Base-by-base conservation (phyloP, 2,113 vertebrate species). In the Urocynchramus pylzowi region DNA sequence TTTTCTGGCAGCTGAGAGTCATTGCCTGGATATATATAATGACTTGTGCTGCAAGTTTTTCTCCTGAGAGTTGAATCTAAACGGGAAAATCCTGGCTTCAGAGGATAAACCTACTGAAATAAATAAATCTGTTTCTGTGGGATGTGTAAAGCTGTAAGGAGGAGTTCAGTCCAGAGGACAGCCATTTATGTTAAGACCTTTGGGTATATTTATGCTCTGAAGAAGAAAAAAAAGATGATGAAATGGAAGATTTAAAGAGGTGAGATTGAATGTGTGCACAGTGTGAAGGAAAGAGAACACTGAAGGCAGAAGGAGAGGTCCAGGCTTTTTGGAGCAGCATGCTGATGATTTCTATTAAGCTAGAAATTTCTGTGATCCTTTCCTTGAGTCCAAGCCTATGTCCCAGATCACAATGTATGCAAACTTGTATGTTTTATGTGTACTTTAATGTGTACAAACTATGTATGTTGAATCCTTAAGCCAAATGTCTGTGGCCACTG, bases 1-100 rank as follows among this genome's bases (percentile, higher is more conserved):
- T 97, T 96, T 98, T 97, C 97, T 97, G 97, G 95, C 97, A 97
- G 98, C 97, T 97, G 88, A 95, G 80, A 81, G 56, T 88, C 96
- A 94, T 96, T 93, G 93, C 96, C 80, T 97, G 89, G 73, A 74
- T 96, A 70, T 85, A 61, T 91, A 91, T 95, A 96, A 94, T 84
- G 95, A 93, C 84, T 97, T 33, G 2, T 89, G 86, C 47, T 89
- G 60, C 56, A 95, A 91, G 71, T 71, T 95, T 87, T 89, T 91
- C 91, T 97, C 88, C 87, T 90, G 94, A 96, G 94, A 95, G 60
- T 60, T 45, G 93, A 96, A 93, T 93, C 61, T 93, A 73, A 93
- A 86, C 33, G 60, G 80, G 64, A 89, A 96, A 96, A 90, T 87
- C 77, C 67, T 68, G 31, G 35, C 64, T 90, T 82, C 65, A 73